Evolutionary conservation across 2,797 vertebrate species (phyloP), one percentile per base, ranked within the genome.

Genomic region (Enteromius trimaculatus): DNA sequence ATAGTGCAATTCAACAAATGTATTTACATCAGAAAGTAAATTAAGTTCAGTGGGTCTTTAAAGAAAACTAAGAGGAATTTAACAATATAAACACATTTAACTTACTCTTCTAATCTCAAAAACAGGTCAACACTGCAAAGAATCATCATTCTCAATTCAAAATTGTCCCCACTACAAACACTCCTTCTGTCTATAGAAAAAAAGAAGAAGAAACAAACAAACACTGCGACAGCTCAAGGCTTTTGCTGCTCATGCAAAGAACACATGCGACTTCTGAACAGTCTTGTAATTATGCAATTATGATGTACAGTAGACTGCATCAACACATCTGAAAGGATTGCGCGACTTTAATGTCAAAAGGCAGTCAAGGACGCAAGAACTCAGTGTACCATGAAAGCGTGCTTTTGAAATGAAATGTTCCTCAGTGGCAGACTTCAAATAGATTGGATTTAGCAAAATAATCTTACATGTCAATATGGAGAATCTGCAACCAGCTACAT

Each of bases 401-500:
- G 17, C 58, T 79, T 78, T 84, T 44, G 58, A 74, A 29, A 53
- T 42, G 8, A 34, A 49, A 10, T 51, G 37, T 26, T 71, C 16
- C 66, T 16, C n/a, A 21, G 4, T 47, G 42, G 51, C 51, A 64
- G 80, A 75, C 60, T 49, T 62, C 39, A 74, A 34, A 65, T 29
- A 39, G 44, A 70, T 71, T 19, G 68, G 60, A 85, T 82, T 85
- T 74, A 44, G 49, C 19, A 1, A 65, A 82, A 68, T 79, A 81
- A 80, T 85, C 79, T 42, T 81, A 53, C 65, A 77, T 83, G 68
- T 49, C 70, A 75, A 75, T 70, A 79, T 13, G 62, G 60, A 49
- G 53, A 78, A 64, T 86, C 81, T 62, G 34, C 31, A 47, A 62
- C 81, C 17, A 37, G 13, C 29, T 31, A 29, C 62, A 49, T 55